Evolutionary conservation across 53 echinoderm and acorn worm genomes (phyloP), one percentile per base, ranked within the genome.

Genomic region (Arbacia lixula): DNA sequence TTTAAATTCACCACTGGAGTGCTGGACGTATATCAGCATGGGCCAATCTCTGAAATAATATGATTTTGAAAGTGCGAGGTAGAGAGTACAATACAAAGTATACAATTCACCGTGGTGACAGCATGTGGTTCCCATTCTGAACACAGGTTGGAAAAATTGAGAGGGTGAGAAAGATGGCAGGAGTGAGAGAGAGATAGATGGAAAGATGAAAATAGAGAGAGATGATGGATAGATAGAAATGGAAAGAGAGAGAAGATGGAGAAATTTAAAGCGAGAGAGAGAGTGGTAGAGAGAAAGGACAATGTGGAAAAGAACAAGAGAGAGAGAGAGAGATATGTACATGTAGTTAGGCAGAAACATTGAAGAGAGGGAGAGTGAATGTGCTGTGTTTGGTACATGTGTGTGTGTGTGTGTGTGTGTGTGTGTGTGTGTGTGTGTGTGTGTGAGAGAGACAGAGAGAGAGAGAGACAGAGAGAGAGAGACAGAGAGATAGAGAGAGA

Each of bases 101-200:
- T n/a, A n/a, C n/a, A n/a, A n/a, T n/a, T n/a, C n/a, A n/a, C n/a
- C n/a, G n/a, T n/a, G n/a, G n/a, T n/a, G n/a, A 22, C 67, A 67
- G 67, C 67, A 67, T 67, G 67, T 67, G 67, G 67, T 37, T 67
- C n/a, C 67, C 67, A 67, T 22, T 38, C 6, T 46, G 49, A 46
- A 46, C 8, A 46, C 8, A 46, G 14, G 49, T 46, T 46, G 49
- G 49, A 46, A 46, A 46, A 14, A 46, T 8, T 8, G 49, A 14
- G 49, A 14, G 49, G 49, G 49, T 8, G 14, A 46, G 49, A 46
- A 46, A 19, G 9, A 50, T 43, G 32, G 29, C 32, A 32, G 6
- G 74, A 73, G 12, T 6, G 51, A 39, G 71, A 71, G 36, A 17
- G 67, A 67, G 67, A 67, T 8, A 6, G 29, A 5, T 26, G 71